Evolutionary conservation across 2,888 invertebrate species (phyloP), one percentile per base, ranked within the genome.

Genomic region (Drosophila austrosaltans): DNA sequence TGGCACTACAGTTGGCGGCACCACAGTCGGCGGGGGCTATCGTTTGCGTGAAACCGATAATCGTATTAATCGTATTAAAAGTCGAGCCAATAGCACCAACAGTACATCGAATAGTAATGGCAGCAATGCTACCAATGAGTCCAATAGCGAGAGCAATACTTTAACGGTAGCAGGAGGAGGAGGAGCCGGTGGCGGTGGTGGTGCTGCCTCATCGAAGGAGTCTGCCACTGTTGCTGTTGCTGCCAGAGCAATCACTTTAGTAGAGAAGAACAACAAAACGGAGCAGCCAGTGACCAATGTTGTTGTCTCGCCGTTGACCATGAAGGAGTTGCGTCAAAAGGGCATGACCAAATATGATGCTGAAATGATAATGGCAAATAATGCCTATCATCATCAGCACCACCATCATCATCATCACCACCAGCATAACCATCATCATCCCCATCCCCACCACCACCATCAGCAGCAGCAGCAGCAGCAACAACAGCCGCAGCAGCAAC

Each of bases 41-140:
- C 95, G 96, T 85, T 94, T 98, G 87, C 94, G 98, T 81, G 98
- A 98, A 94, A 98, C 98, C 40, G 98, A 98, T 92, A 98, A 98
- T 93, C 95, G 98, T 86, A 95, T 97, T 79, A 97, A 97, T 93
- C 95, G 97, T 88, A 96, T 96, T 89, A 97, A 97, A 91, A 94
- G 94, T 81, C 90, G 93, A 36, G 88, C 92, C 39, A 92, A 92
- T 79, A 92, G 92, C 60, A 92, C 91, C 6, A 92, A 92, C 74
- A 92, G 92, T 66, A 89, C 90, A 72, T 91, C 92, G 63, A 92
- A 91, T 12, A 92, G 91, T 74, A 92, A 91, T 60, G 87, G 89
- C 79, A 83, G 57, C 22, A 57, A 82, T 68, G 48, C 69, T 25
- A 74, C 78, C 12, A 66, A 63, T 56, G 77, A 75, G 44, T 74